Evolutionary conservation across 1,140 invertebrate genomes (phyloP).

Genomic region (Sogatella furcifera): DNA sequence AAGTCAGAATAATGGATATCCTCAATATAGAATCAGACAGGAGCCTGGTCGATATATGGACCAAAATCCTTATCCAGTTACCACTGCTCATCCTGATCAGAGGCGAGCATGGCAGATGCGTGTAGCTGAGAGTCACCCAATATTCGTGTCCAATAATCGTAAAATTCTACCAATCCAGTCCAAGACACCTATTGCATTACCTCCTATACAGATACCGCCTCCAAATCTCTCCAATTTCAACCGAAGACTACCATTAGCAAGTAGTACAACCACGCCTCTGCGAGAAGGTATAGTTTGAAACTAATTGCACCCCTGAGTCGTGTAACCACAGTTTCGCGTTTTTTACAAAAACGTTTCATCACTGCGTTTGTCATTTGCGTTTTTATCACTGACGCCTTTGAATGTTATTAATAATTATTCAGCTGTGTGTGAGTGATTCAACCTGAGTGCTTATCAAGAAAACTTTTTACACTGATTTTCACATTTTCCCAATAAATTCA

Average conservation of each 20-base stretch:
- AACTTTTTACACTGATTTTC: no score
- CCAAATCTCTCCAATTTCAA: not conserved
- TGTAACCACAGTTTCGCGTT: no score
- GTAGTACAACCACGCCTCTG: not conserved
- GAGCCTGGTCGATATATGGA: not conserved
- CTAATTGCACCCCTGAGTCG: not conserved
- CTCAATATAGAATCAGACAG: not conserved
- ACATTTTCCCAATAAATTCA: no score
- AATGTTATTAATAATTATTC: no score
- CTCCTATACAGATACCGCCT: slow-evolving; percentile 11
- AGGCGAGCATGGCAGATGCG: not conserved
- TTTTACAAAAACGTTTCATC: no score
- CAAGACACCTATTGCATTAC: slow-evolving; percentile 11
- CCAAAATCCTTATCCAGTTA: not conserved
- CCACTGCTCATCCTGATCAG: not conserved
- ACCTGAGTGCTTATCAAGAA: no score
- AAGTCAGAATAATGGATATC: not conserved
- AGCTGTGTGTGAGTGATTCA: no score
- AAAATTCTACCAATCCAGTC: not conserved
- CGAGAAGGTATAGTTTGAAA: not conserved
- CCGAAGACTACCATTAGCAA: not conserved
- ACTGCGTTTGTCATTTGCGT: no score
- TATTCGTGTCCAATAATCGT: not conserved
- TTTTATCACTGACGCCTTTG: no score
- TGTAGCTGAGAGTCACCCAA: not conserved